Percentiles rank a stretch among this genome's conserved stretches.
Evolutionary conservation across 2,113 vertebrate genomes (phyloP).

Genomic region (Pelecanus crispus): DNA sequence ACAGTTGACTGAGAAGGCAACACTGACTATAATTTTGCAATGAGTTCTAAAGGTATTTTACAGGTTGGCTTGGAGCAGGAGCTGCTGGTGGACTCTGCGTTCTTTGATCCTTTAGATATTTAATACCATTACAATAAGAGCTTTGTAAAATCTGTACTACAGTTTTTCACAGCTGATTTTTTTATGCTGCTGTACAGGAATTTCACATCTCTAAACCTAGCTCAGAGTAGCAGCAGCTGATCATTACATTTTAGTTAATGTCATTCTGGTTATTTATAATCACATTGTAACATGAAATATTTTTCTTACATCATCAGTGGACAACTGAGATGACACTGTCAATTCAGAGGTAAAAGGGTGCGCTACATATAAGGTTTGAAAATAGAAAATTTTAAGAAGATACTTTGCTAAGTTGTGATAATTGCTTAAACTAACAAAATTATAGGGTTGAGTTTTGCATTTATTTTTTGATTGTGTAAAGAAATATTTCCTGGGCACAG

Average conservation of each 20-base stretch:
- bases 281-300: not conserved
- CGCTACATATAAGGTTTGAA: not conserved
- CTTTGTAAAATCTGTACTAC: not conserved
- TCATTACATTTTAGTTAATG: not conserved
- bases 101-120: not conserved
- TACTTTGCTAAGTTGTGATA: not conserved
- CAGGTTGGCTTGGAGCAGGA: not conserved
- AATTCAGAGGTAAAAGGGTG: not conserved
- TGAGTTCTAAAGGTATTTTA: not conserved
- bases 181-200: not conserved
- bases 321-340: not conserved
- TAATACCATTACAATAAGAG: not conserved
- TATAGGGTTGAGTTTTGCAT: not conserved
- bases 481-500: not conserved
- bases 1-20: not conserved
- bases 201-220: not conserved
- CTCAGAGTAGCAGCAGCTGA: not conserved
- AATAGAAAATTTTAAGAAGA: not conserved
- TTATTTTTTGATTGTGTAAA: not conserved
- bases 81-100: not conserved
- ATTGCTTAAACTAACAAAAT: not conserved
- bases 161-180: not conserved
- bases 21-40: not conserved
- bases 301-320: not conserved
- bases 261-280: not conserved